Percentiles rank a stretch among this genome's conserved stretches.
Conservation (phyloP, 2,888 invertebrate species). For the Drosophila algonquin region DNA sequence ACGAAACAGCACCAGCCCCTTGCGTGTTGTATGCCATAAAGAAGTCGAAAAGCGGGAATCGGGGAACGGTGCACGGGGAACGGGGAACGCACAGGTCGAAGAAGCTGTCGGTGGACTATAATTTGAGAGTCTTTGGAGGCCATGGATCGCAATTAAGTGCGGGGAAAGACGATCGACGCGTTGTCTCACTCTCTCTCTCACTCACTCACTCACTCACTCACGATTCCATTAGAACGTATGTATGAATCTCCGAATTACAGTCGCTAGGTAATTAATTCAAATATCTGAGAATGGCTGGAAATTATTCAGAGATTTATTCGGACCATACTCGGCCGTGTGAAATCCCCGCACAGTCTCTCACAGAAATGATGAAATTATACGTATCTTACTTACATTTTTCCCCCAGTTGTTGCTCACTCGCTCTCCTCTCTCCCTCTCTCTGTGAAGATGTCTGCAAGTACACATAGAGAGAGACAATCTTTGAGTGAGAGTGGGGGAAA, state of each 20-base stretch:
- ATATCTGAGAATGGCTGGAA: constrained; percentile 22
- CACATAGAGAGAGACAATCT: constrained; percentile 6
- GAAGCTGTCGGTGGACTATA: constrained; percentile 29
- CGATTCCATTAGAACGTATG: constrained; percentile 16
- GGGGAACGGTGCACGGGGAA: constrained; percentile 12
- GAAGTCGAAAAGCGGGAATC: constrained; percentile 26
- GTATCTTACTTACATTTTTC: constrained; percentile 59
- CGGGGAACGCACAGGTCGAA: constrained; percentile 18
- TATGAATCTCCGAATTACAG: constrained; percentile 18
- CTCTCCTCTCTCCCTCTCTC: constrained; percentile 47
- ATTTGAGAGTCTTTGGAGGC: constrained; percentile 52
- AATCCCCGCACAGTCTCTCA: constrained; percentile 7
- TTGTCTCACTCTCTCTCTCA: constrained; percentile 41
- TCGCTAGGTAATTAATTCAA: constrained; percentile 23
- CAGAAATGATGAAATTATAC: constrained; percentile 57
- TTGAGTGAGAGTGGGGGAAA: constrained; percentile 5
- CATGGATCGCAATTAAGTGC: constrained; percentile 61
- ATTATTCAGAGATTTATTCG: constrained; percentile 30
- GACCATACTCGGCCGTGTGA: constrained; percentile 17
- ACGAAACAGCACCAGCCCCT: constrained; percentile 32
- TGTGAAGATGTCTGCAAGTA: constrained; percentile 36
- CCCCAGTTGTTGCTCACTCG: constrained; percentile 37
- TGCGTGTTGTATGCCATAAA: constrained; percentile 65
- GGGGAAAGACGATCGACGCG: constrained; percentile 48
- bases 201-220: background rate